Percentiles rank a stretch among this genome's conserved stretches.
Evolutionary conservation across 2,113 vertebrate species (phyloP).

Genomic region (Elachura formosa): DNA sequence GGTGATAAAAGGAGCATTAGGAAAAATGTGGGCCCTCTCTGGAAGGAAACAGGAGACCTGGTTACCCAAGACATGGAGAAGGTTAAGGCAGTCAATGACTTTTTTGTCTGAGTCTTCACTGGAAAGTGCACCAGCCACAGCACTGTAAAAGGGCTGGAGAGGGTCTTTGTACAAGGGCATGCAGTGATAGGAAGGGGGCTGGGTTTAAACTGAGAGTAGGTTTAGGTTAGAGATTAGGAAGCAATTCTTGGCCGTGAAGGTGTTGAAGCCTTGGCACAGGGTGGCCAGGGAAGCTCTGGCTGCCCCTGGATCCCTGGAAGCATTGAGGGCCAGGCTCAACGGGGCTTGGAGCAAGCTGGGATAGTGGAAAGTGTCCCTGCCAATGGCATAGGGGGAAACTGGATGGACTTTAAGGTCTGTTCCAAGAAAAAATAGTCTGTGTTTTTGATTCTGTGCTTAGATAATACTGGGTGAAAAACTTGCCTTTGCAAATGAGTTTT

Average conservation of each 20-base stretch:
- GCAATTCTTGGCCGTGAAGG: background rate
- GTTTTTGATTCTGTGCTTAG: background rate
- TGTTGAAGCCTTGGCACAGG: background rate
- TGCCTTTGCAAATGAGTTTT: background rate
- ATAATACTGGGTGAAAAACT: background rate
- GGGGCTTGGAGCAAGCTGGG: background rate
- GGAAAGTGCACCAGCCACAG: background rate
- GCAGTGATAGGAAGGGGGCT: background rate
- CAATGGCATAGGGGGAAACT: background rate
- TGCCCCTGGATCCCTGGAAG: background rate
- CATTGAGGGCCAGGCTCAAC: background rate
- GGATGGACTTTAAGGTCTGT: background rate
- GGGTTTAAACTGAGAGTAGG: background rate
- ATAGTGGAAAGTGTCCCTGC: background rate
- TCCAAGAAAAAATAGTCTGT: background rate
- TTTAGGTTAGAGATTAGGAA: background rate
- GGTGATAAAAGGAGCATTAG: background rate
- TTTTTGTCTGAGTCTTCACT: background rate
- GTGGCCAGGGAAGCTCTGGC: background rate
- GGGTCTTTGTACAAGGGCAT: background rate
- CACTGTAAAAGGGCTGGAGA: background rate
- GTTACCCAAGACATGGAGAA: background rate
- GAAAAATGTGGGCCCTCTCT: background rate
- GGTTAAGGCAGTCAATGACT: background rate
- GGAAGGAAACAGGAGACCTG: background rate